Evolutionary conservation across 1,140 invertebrate genomes (phyloP).

Genomic region (Drosophila pandora): DNA sequence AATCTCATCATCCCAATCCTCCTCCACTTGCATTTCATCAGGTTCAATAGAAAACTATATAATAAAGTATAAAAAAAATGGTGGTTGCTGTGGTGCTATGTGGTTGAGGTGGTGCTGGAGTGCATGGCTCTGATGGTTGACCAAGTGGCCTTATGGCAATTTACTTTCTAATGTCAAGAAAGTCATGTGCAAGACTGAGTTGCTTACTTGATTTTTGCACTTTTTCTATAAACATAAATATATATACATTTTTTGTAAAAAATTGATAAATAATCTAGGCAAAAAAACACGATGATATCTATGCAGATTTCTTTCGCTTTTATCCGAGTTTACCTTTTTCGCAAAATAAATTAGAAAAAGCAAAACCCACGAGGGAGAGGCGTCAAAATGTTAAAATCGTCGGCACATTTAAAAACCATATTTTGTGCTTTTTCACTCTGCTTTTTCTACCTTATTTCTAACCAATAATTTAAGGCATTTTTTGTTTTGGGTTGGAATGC

Average conservation of each 20-base stretch:
- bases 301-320: conserved; percentile 53
- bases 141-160: conserved; percentile 80
- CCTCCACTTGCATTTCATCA: conserved; percentile 41
- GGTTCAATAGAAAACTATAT: conserved; percentile 35
- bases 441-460: conserved; percentile 32
- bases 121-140: conserved; percentile 58
- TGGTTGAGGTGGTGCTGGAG: conserved; percentile 34
- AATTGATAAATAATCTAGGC: conserved; percentile 64
- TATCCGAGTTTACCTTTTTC: conserved; percentile 17
- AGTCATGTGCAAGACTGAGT: conserved; percentile 67
- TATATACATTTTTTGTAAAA: conserved; percentile 51
- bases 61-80: conserved; percentile 31
- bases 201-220: conserved; percentile 11
- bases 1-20: conserved; percentile 20
- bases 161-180: conserved; percentile 81
- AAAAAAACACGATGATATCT: conserved; percentile 47
- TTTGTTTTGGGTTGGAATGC: conserved; percentile 30
- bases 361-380: conserved; percentile 34
- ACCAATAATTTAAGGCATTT: conserved; percentile 30
- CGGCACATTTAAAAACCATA: conserved; percentile 51
- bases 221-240: conserved; percentile 13
- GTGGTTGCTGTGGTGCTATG: conserved; percentile 26
- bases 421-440: conserved; percentile 35
- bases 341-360: conserved; percentile 42
- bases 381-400: conserved; percentile 57